Evolutionary conservation across 1,140 invertebrate genomes (phyloP).

Genomic region (Hyphantria cunea): DNA sequence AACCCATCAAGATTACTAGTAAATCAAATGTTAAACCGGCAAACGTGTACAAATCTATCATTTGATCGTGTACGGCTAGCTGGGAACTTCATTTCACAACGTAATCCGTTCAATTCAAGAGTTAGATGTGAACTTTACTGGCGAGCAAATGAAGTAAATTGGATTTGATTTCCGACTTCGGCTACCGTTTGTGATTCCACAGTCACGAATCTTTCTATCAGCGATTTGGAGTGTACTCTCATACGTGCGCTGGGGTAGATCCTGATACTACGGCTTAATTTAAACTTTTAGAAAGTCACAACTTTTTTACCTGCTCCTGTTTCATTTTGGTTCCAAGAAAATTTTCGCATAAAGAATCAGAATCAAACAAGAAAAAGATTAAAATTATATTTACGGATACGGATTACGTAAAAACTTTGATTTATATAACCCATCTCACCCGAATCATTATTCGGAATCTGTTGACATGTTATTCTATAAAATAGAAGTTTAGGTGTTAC

Average conservation of each 20-base stretch:
- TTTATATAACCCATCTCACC: no score
- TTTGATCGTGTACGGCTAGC: conserved; percentile 39
- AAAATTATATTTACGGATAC: no score
- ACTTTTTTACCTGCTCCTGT: no score
- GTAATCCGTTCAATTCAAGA: conserved; percentile 75
- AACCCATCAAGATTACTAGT: conserved; percentile 24
- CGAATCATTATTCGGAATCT: no score
- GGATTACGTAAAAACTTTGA: no score
- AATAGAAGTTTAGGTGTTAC: no score
- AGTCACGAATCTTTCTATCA: conserved; percentile 69
- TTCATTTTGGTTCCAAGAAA: no score
- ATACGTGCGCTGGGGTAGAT: conserved; percentile 37
- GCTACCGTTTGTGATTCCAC: conserved; percentile 64
- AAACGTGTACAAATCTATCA: conserved; percentile 48
- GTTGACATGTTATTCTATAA: no score
- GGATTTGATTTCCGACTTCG: conserved; percentile 72
- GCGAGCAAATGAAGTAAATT: conserved; percentile 76
- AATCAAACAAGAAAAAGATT: no score
- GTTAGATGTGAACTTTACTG: conserved; percentile 73
- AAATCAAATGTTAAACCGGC: conserved; percentile 30
- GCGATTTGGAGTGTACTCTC: conserved; percentile 48
- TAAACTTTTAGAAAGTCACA: neutral
- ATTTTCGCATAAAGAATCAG: no score
- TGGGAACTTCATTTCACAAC: conserved; percentile 59
- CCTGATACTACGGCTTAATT: conserved; percentile 1